These are phyloP conservation scores for Saccostrea cuccullata DNA, from an alignment of 1,140 invertebrate genomes.

Conservation along the genomic window DNA sequence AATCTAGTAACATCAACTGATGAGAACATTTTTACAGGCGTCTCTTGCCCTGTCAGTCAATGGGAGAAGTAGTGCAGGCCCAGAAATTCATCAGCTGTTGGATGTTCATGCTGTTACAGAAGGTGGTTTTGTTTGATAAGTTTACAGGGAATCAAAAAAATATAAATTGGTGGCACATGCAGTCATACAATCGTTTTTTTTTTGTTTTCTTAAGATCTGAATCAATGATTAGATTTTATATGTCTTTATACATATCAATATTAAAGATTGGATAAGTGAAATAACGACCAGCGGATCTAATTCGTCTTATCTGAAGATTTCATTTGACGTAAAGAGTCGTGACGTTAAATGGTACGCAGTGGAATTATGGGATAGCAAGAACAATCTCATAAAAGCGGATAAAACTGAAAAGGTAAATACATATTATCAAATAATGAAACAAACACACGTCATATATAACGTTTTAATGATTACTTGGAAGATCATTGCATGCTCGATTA, in stretches of 20 bases:
- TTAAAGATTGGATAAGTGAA: conserved; percentile 8
- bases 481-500: too few relatives aligned
- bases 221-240: too few relatives aligned
- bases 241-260: too few relatives aligned
- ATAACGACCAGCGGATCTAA: neutral
- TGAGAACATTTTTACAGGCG: neutral
- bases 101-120: neutral
- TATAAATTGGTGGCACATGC: too few relatives aligned
- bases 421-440: too few relatives aligned
- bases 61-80: neutral
- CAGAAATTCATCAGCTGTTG: neutral
- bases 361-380: conserved; percentile 1
- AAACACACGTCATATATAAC: too few relatives aligned
- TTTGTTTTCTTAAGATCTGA: neutral
- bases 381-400: neutral
- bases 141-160: neutral
- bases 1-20: too few relatives aligned
- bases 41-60: neutral
- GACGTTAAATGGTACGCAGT: conserved; percentile 11
- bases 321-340: conserved; percentile 16
- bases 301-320: conserved; percentile 15
- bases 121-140: neutral
- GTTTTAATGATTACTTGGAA: too few relatives aligned
- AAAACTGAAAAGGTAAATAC: neutral
- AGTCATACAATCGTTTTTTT: too few relatives aligned